These are phyloP conservation scores for Sebastes nivosus DNA, from an alignment of 2,797 vertebrate genomes.

Conservation along the genomic window DNA sequence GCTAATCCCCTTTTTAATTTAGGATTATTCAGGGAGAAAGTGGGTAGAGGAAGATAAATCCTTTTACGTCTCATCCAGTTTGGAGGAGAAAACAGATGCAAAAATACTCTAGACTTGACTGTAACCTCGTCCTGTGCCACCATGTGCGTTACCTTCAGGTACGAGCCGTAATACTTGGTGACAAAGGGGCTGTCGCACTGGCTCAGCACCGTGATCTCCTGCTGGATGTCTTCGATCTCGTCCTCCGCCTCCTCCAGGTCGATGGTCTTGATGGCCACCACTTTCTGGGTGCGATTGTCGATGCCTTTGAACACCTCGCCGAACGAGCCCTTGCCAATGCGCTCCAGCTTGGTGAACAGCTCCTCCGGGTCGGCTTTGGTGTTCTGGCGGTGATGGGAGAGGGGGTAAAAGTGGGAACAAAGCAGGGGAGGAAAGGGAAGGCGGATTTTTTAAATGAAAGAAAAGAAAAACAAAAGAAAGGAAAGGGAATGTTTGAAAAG, in stretches of 20 bases:
- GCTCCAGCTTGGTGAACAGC: slow-evolving; percentile 96
- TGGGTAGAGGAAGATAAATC: slow-evolving; percentile 23
- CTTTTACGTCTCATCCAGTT: not conserved
- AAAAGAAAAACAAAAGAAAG: not conserved
- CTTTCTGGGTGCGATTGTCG: slow-evolving; percentile 97
- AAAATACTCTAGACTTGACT: not conserved
- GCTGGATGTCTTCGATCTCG: slow-evolving; percentile 98
- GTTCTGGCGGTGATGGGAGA: slow-evolving; percentile 75
- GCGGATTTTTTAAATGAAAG: not conserved
- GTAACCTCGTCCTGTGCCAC: not conserved
- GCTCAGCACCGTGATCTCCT: slow-evolving; percentile 98
- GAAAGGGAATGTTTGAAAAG: slow-evolving; percentile 36
- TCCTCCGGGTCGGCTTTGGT: slow-evolving; percentile 93
- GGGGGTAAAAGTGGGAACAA: not conserved
- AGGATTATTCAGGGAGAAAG: slow-evolving; percentile 41
- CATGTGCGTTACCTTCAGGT: slow-evolving; percentile 88
- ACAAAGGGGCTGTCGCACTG: slow-evolving; percentile 99
- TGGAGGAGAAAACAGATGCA: not conserved
- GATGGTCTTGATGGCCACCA: slow-evolving; percentile 98
- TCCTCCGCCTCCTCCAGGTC: slow-evolving; percentile 99
- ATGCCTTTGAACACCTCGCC: slow-evolving; percentile 99
- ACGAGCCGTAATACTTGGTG: slow-evolving; percentile 98
- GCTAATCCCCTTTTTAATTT: slow-evolving; percentile 54
- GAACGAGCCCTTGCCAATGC: slow-evolving; percentile 97
- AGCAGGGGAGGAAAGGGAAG: slow-evolving; percentile 30